Evolutionary conservation across 2,113 vertebrate genomes (phyloP).

Genomic region (Noctilio leporinus): DNA sequence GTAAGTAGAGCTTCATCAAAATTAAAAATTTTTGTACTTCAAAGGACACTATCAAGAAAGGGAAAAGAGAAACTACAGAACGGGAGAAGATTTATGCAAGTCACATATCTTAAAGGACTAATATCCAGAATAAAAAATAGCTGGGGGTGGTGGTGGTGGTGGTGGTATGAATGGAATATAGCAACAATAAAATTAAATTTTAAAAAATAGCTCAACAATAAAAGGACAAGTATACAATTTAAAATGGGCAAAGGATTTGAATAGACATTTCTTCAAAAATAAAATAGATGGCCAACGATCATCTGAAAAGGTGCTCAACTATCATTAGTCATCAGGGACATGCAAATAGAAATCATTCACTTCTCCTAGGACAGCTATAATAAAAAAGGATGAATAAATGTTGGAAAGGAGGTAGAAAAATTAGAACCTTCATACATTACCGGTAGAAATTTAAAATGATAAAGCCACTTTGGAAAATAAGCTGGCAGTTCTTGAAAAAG

Average conservation of each 20-base stretch:
- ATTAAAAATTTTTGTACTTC: too few relatives aligned
- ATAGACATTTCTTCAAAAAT: background rate
- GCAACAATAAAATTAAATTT: too few relatives aligned
- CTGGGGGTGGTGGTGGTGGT: too few relatives aligned
- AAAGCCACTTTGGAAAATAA: background rate
- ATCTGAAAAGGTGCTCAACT: background rate
- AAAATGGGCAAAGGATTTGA: background rate
- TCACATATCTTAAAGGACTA: background rate
- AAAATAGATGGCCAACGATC: background rate
- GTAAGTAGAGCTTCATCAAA: too few relatives aligned
- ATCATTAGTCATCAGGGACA: background rate
- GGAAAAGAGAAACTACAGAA: too few relatives aligned
- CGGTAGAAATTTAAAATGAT: background rate
- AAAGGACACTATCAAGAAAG: too few relatives aligned
- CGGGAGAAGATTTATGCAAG: background rate
- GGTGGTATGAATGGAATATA: too few relatives aligned
- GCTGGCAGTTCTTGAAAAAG: background rate
- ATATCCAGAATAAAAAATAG: background rate
- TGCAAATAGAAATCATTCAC: background rate
- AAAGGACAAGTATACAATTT: background rate
- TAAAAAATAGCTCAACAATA: background rate
- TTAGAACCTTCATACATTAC: background rate
- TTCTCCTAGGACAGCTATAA: background rate
- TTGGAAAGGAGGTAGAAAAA: background rate
- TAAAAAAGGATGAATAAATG: background rate